Conservation (phyloP, 30 jellyfish, hydroid and myxozoan genomes). For the Chironex yamaguchii region DNA sequence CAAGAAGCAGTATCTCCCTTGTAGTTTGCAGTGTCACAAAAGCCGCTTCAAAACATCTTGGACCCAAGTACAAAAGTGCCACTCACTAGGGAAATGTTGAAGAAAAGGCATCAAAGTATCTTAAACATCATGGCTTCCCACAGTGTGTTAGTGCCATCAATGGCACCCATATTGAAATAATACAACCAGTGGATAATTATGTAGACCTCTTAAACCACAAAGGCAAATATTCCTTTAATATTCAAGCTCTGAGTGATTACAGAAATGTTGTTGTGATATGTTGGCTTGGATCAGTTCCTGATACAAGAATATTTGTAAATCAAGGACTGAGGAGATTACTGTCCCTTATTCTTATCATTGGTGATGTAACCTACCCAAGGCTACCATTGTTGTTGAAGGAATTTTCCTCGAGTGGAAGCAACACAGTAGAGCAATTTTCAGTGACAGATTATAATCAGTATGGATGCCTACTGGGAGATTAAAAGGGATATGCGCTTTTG, state of each 20-base stretch:
- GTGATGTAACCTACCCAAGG: conserved; percentile 74
- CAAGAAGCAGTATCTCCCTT: too few relatives aligned
- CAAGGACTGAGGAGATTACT: conserved; percentile 17
- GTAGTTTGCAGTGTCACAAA: too few relatives aligned
- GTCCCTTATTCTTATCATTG: conserved; percentile 67
- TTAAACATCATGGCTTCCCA: conserved; percentile 42
- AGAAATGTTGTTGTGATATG: conserved; percentile 39
- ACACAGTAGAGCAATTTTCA: conserved; percentile 33
- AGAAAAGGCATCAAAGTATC: too few relatives aligned
- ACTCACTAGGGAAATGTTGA: too few relatives aligned
- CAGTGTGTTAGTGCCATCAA: conserved; percentile 47
- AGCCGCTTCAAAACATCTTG: too few relatives aligned
- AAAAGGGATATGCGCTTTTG: conserved; percentile 84
- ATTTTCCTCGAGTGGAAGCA: conserved; percentile 38
- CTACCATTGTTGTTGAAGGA: conserved; percentile 77
- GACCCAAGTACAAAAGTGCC: too few relatives aligned
- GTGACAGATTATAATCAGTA: conserved; percentile 70
- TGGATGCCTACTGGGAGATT: conserved; percentile 68
- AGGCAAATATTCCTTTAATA: conserved; percentile 5
- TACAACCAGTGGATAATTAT: conserved; percentile 16
- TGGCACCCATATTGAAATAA: conserved; percentile 55
- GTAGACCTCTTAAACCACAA: conserved; percentile 24
- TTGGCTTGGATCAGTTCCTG: conserved; percentile 65
- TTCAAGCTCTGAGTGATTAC: conserved; percentile 24
- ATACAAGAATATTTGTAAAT: conserved; percentile 42